phyloP scores from a whole-genome alignment of 2,888 invertebrate genomes.

The Bursaphelenchus okinawaensis region DNA sequence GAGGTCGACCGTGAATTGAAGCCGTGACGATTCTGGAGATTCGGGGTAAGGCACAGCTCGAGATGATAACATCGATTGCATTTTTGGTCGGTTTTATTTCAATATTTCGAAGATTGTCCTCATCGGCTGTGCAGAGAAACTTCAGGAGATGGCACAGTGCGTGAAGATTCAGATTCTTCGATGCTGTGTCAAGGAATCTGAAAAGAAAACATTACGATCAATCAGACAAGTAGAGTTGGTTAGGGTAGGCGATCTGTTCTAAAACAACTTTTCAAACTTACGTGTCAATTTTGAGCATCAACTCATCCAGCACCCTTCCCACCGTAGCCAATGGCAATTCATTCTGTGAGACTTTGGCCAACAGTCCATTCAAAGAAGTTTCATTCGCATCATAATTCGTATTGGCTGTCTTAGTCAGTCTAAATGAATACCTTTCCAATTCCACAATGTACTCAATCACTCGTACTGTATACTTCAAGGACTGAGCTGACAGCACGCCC shows the following conservation, averaged over 20 bases:
- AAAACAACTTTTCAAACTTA: constrained; percentile 5
- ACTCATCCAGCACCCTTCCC: constrained; percentile 24
- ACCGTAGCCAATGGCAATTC: constrained; percentile 23
- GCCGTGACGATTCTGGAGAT: constrained; percentile 18
- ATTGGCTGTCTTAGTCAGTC: constrained; percentile 20
- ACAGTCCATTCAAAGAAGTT: constrained; percentile 13
- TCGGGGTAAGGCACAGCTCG: constrained; percentile 16
- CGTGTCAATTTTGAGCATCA: constrained; percentile 29
- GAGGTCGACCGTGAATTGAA: constrained; percentile 25
- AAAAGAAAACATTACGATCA: constrained; percentile 5
- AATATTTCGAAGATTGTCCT: constrained; percentile 22
- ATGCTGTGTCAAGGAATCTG: constrained; percentile 24
- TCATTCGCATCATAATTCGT: constrained; percentile 18
- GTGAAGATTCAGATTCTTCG: constrained; percentile 20
- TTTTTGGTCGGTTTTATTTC: neutral
- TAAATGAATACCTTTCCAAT: constrained; percentile 72
- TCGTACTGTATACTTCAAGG: constrained; percentile 89
- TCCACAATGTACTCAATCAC: constrained; percentile 87
- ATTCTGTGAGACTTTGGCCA: constrained; percentile 10
- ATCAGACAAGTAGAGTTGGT: neutral
- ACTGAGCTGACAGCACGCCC: constrained; percentile 83
- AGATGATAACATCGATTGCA: neutral
- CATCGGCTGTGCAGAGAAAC: constrained; percentile 23
- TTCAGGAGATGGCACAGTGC: constrained; percentile 17
- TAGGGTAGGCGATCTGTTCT: neutral